These are phyloP conservation scores for Gallinago undulata DNA, from an alignment of 2,113 vertebrate genomes.

Conservation along the genomic window DNA sequence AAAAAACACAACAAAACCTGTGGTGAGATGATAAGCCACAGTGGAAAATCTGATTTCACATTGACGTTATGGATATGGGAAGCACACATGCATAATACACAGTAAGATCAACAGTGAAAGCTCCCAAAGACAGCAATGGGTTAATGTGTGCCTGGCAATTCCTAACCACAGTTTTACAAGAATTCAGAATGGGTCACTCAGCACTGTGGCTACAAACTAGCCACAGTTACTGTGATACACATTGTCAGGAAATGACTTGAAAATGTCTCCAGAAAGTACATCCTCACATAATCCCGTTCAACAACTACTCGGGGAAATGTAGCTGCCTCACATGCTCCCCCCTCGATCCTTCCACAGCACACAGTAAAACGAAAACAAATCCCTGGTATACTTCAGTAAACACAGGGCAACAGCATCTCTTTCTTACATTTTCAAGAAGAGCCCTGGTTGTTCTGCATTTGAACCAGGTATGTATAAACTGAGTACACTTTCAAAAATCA, in stretches of 20 bases:
- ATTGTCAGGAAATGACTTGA: background rate
- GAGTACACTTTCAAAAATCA: background rate
- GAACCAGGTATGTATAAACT: background rate
- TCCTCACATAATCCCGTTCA: background rate
- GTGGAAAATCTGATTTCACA: background rate
- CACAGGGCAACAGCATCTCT: background rate
- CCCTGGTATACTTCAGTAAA: background rate
- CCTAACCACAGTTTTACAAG: background rate
- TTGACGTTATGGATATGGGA: background rate
- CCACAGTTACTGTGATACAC: background rate
- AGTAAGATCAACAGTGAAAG: background rate
- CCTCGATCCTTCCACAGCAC: background rate
- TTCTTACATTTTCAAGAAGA: background rate
- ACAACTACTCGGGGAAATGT: background rate
- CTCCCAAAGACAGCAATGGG: background rate
- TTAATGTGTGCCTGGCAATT: background rate
- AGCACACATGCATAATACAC: background rate
- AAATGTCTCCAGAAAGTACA: background rate
- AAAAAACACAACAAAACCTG: background rate
- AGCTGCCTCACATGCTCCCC: background rate
- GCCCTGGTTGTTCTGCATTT: background rate
- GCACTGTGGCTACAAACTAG: background rate
- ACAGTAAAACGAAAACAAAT: background rate
- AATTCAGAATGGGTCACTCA: background rate
- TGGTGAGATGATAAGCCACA: background rate